phyloP scores from a whole-genome alignment of 2,113 vertebrate genomes.

The Dipodomys stephensi region DNA sequence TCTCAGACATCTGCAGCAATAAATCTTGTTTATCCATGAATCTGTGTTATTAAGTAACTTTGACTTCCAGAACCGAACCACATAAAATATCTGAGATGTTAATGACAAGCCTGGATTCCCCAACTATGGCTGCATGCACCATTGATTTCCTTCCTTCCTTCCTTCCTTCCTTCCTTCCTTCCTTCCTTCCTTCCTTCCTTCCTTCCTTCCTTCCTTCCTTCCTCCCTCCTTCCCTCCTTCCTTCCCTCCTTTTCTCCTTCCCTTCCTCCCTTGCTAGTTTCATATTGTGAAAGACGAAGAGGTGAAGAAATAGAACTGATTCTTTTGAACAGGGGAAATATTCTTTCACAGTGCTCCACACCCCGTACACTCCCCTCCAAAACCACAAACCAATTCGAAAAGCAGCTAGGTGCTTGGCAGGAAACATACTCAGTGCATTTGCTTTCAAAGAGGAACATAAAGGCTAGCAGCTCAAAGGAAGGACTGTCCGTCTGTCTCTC shows the following conservation, averaged over 20 bases:
- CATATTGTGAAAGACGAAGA: background rate
- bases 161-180: background rate
- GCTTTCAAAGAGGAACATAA: background rate
- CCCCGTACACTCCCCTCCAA: too few relatives aligned
- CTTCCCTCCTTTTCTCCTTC: too few relatives aligned
- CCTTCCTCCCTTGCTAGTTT: background rate
- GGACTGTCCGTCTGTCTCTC: background rate
- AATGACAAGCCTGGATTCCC: background rate
- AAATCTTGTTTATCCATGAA: background rate
- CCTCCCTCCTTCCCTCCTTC: background rate
- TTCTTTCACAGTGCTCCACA: background rate
- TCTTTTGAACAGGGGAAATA: background rate
- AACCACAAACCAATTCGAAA: background rate
- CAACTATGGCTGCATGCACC: background rate
- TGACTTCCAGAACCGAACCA: conserved; percentile 10
- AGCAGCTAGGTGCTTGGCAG: background rate
- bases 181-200: too few relatives aligned
- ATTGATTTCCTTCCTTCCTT: background rate
- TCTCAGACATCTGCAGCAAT: background rate
- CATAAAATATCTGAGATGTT: background rate
- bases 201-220: too few relatives aligned
- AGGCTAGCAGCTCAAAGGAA: background rate
- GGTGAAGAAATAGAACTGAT: background rate
- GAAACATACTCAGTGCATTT: conserved; percentile 32
- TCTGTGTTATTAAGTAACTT: background rate